Conservation (phyloP, 2,888 invertebrate genomes). For the Pegoplata infirma region DNA sequence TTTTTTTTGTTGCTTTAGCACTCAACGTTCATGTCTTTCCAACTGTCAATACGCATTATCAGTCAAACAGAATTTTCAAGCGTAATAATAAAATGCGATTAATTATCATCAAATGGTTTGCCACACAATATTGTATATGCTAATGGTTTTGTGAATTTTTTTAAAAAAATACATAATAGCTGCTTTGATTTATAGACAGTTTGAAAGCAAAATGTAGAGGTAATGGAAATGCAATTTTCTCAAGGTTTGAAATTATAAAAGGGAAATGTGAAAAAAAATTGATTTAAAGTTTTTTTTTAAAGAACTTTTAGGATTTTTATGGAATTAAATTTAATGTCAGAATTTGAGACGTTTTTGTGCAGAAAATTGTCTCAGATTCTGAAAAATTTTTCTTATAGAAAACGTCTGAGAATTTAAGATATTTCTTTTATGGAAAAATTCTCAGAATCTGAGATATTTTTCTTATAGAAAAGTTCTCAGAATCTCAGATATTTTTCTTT, state of each 20-base stretch:
- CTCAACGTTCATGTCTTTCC: constrained; percentile 33
- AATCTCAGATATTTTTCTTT: no score
- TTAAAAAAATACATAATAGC: background rate
- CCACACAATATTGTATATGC: constrained; percentile 28
- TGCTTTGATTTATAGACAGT: background rate
- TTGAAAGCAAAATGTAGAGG: background rate
- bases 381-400: no score
- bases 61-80: constrained; percentile 54
- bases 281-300: constrained; percentile 59
- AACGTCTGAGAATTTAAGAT: no score
- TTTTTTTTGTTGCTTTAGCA: background rate
- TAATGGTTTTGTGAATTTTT: constrained; percentile 14
- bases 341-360: no score
- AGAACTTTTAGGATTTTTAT: no score
- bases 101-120: constrained; percentile 52
- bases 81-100: constrained; percentile 53
- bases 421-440: no score
- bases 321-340: no score
- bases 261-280: constrained; percentile 50
- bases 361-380: no score
- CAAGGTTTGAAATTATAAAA: background rate
- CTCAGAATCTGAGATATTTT: no score
- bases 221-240: background rate
- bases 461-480: no score
- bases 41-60: constrained; percentile 57